phyloP scores from a whole-genome alignment of 2,797 vertebrate species.

The Cetoscarus ocellatus region DNA sequence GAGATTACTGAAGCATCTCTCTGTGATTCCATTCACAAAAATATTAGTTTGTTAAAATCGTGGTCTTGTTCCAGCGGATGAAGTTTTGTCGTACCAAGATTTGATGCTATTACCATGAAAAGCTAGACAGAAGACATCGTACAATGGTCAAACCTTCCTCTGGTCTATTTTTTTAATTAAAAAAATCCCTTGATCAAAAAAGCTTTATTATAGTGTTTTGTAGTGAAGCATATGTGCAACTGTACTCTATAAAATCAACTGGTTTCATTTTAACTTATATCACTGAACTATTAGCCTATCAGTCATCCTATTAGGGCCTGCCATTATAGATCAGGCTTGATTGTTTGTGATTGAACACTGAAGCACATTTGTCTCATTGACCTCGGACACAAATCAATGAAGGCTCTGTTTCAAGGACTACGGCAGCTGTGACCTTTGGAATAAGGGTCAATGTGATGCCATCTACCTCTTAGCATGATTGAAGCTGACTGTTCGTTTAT shows the following conservation, averaged over 20 bases:
- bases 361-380: slow-evolving; percentile 47
- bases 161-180: too few relatives aligned
- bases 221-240: too few relatives aligned
- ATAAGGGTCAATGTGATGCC: slow-evolving; percentile 32
- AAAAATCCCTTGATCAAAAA: too few relatives aligned
- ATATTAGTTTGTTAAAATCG: too few relatives aligned
- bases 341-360: slow-evolving; percentile 61
- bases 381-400: slow-evolving; percentile 55
- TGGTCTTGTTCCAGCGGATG: too few relatives aligned
- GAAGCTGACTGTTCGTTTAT: slow-evolving; percentile 16
- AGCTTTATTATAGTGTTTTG: too few relatives aligned
- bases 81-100: too few relatives aligned
- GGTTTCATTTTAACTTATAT: slow-evolving; percentile 43
- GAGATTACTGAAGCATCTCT: too few relatives aligned
- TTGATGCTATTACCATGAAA: too few relatives aligned
- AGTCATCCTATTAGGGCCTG: slow-evolving; percentile 60
- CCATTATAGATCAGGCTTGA: slow-evolving; percentile 60
- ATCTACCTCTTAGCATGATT: slow-evolving; percentile 19
- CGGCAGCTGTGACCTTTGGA: slow-evolving; percentile 40
- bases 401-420: slow-evolving; percentile 25
- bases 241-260: slow-evolving; percentile 28
- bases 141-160: too few relatives aligned
- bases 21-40: too few relatives aligned
- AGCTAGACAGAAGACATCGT: too few relatives aligned
- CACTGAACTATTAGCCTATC: slow-evolving; percentile 68